Conservation (phyloP, 2,113 vertebrate species). For the Panthera uncia region DNA sequence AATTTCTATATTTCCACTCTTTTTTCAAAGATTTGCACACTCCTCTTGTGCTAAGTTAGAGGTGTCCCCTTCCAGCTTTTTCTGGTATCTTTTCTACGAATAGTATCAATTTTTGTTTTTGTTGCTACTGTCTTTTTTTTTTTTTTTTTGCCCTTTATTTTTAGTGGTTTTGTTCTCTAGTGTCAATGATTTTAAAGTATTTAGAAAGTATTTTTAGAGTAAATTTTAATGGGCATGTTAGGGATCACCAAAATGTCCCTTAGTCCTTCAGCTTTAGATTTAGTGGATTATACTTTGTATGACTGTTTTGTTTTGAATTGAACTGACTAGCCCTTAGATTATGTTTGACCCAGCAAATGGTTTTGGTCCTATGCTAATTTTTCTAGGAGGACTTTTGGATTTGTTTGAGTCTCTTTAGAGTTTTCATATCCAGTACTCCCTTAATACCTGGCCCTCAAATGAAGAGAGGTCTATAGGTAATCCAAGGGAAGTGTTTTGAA, state of each 20-base stretch:
- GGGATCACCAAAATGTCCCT: background rate
- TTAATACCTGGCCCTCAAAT: background rate
- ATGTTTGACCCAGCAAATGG: background rate
- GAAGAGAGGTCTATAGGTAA: background rate
- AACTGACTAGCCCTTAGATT: background rate
- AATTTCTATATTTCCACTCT: background rate
- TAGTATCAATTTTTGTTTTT: background rate
- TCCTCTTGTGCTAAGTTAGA: background rate
- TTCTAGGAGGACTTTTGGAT: background rate
- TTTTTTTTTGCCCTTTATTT: background rate
- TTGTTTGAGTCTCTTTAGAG: background rate
- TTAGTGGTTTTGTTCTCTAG: background rate
- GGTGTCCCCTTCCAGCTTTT: background rate
- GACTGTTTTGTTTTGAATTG: constrained; percentile 5
- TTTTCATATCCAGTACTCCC: background rate
- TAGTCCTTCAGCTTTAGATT: background rate
- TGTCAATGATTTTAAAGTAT: background rate
- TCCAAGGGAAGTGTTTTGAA: background rate
- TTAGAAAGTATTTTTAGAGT: background rate
- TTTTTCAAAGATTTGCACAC: background rate
- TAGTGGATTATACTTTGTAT: background rate
- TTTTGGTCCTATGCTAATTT: background rate
- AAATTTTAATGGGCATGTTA: background rate
- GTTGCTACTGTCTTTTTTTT: background rate
- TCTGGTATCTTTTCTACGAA: background rate